phyloP scores from a whole-genome alignment of 2,797 vertebrate genomes.

The Coendou prehensilis region DNA sequence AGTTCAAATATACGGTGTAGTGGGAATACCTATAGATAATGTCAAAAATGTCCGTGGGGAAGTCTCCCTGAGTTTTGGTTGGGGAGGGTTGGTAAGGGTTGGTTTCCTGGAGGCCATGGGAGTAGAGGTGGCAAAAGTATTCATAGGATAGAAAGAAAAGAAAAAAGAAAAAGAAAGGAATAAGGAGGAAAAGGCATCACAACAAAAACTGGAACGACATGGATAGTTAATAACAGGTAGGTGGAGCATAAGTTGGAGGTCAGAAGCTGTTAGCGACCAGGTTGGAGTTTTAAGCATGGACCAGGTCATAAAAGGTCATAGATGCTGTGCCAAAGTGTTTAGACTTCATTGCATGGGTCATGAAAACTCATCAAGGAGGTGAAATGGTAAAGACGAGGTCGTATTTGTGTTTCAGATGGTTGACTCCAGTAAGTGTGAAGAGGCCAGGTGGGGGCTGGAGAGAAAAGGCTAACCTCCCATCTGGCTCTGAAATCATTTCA shows the following conservation, averaged over 20 bases:
- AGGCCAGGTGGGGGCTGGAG: neutral
- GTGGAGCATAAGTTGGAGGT: neutral
- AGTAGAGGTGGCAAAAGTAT: neutral
- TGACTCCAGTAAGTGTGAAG: slow-evolving; percentile 65
- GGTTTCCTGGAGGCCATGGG: neutral
- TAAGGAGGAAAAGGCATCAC: neutral
- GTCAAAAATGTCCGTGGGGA: neutral
- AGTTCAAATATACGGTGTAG: slow-evolving; percentile 7
- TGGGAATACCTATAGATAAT: neutral
- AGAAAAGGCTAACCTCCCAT: slow-evolving; percentile 10
- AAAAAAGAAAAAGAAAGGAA: neutral
- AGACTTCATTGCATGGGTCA: slow-evolving; percentile 49
- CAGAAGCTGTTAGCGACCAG: neutral
- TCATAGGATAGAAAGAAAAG: neutral
- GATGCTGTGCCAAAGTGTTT: slow-evolving; percentile 41
- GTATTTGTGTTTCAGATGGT: slow-evolving; percentile 79
- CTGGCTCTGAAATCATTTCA: slow-evolving; percentile 39
- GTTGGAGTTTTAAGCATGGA: slow-evolving; percentile 19
- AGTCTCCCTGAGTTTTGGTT: neutral
- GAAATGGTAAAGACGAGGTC: slow-evolving; percentile 75
- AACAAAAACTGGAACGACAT: neutral
- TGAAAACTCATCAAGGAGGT: slow-evolving; percentile 67
- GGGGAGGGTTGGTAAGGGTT: neutral
- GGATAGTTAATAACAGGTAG: neutral
- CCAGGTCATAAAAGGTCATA: neutral